Evolutionary conservation across 2,113 vertebrate genomes (phyloP), one percentile per base, ranked within the genome.

Genomic region (Toxotes chatareus): DNA sequence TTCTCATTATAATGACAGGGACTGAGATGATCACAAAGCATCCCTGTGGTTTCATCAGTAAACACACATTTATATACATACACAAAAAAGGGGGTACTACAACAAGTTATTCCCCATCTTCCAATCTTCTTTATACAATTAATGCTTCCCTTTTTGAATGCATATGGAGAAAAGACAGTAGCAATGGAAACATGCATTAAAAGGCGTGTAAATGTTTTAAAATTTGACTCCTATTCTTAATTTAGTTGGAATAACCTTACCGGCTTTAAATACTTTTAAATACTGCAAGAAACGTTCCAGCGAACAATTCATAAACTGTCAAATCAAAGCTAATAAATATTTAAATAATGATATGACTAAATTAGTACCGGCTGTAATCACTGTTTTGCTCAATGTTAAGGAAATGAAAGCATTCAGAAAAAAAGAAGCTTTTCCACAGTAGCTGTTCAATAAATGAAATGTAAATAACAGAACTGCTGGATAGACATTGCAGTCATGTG

Each of bases 261-360:
- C 70, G 55, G 40, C 67, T 40, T 85, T 84, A 65, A 92, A 86
- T 70, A 80, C 19, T 64, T 70, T 82, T 85, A 86, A 86, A 91
- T 83, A 86, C 85, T 82, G 79, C 65, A 67, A 64, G 14, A 77
- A 31, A 46, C 47, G 55, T 79, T 64, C 5, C 62, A 60, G 80
- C 27, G 73, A 74, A 73, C 47, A 61, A 55, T 62, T 80, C 38
- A 60, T 79, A 78, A 69, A 74, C 4, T 61, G 49, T 38, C 80
- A 86, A 83, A 82, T 84, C 27, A 49, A 76, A 89, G 89, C 72
- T 72, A 82, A 92, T 92, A 94, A 93, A 94, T 93, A 94, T 36
- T 91, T 93, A 94, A 93, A 93, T 90, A 93, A 88, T 46, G 19
- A 83, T 21, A 62, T 57, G 31, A 17, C 67, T 79, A 75, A 60